Evolutionary conservation across 2,797 vertebrate genomes (phyloP).

Genomic region (Vireo griseus): DNA sequence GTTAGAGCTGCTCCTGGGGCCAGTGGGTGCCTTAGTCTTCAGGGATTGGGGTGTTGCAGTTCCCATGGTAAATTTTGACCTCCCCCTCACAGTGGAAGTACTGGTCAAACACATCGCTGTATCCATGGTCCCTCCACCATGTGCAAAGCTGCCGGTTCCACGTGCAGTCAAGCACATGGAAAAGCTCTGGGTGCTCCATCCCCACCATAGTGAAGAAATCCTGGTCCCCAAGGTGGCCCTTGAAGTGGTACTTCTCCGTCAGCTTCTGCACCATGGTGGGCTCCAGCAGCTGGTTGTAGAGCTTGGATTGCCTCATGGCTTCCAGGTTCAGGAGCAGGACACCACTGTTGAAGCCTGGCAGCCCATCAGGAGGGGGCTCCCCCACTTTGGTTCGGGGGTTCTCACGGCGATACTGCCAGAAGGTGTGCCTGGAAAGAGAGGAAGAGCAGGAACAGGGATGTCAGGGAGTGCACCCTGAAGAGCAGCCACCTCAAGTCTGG

Average conservation of each 20-base stretch:
- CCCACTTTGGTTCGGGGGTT: conserved; percentile 88
- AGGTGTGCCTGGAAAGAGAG: conserved; percentile 83
- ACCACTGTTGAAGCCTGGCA: conserved; percentile 95
- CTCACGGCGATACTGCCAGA: conserved; percentile 97
- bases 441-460: background rate
- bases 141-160: conserved; percentile 98
- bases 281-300: conserved; percentile 88
- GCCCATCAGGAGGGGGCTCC: conserved; percentile 87
- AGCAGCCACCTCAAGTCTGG: background rate
- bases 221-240: conserved; percentile 94
- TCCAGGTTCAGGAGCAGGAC: conserved; percentile 90
- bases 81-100: conserved; percentile 88
- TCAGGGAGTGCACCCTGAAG: background rate
- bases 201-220: conserved; percentile 98
- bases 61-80: conserved; percentile 90
- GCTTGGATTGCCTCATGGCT: conserved; percentile 86
- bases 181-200: conserved; percentile 93
- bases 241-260: conserved; percentile 89
- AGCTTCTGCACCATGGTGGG: conserved; percentile 81
- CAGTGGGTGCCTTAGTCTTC: conserved; percentile 71
- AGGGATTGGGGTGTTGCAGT: conserved; percentile 92
- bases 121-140: conserved; percentile 97
- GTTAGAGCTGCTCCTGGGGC: background rate
- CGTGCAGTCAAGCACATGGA: conserved; percentile 87
- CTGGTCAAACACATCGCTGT: conserved; percentile 86